Evolutionary conservation across 2,888 invertebrate genomes (phyloP).

Genomic region (Dasypolia templi): DNA sequence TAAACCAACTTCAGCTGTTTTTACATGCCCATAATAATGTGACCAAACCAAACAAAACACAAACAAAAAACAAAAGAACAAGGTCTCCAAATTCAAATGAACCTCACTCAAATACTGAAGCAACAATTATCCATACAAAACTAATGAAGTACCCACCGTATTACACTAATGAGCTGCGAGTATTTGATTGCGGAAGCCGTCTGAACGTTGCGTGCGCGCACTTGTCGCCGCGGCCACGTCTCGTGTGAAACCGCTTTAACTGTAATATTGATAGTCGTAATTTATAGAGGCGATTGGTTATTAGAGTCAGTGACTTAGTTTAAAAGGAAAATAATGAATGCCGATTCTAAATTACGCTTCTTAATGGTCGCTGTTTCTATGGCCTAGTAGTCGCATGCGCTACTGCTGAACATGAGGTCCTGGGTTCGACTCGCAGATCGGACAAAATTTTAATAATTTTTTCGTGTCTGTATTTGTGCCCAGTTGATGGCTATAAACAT

Average conservation of each 20-base stretch:
- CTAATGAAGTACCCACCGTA: conserved; percentile 33
- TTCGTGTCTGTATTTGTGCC: background rate
- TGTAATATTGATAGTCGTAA: conserved; percentile 56
- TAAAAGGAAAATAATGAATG: background rate
- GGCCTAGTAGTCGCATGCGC: background rate
- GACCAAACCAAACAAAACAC: background rate
- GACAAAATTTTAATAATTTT: background rate
- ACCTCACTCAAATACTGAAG: background rate
- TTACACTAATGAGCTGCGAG: conserved; percentile 59
- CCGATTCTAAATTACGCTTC: background rate
- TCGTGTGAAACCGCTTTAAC: conserved; percentile 59
- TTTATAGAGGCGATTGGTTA: conserved; percentile 49
- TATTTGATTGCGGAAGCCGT: conserved; percentile 62
- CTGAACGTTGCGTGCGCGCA: conserved; percentile 55
- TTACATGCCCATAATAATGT: background rate
- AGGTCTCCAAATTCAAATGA: conserved; percentile 6
- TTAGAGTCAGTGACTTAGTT: conserved; percentile 20
- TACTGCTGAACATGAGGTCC: background rate
- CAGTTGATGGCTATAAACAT: background rate
- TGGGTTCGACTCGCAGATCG: background rate
- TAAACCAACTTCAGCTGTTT: too few relatives aligned
- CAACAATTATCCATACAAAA: conserved; percentile 34
- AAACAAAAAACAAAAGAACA: background rate
- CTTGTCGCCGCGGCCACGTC: conserved; percentile 45
- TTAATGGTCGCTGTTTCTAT: background rate